Evolutionary conservation across 1,140 invertebrate species (phyloP).

Genomic region (Ceratina japonica): DNA sequence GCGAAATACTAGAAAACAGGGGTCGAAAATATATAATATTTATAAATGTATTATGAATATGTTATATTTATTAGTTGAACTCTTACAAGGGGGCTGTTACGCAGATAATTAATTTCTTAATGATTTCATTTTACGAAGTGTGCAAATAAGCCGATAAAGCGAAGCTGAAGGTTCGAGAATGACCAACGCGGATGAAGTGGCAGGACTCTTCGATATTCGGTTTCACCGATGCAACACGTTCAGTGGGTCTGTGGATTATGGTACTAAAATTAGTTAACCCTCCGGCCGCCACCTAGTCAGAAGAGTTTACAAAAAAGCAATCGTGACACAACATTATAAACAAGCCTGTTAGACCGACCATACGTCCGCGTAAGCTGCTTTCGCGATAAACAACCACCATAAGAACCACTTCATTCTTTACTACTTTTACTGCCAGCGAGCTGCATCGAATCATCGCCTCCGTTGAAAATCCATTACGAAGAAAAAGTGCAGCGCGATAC

Average conservation of each 20-base stretch:
- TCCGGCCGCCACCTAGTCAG: slow-evolving; percentile 16
- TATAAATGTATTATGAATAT: too few relatives aligned
- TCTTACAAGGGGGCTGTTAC: too few relatives aligned
- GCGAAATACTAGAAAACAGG: too few relatives aligned
- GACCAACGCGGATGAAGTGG: background rate
- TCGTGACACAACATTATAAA: slow-evolving; percentile 30
- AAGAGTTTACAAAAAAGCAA: slow-evolving; percentile 40
- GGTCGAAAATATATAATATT: too few relatives aligned
- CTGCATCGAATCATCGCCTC: slow-evolving; percentile 7
- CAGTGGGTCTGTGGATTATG: slow-evolving; percentile 34
- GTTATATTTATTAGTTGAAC: too few relatives aligned
- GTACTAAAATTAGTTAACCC: slow-evolving; percentile 46
- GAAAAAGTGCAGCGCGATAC: background rate
- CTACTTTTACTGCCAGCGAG: slow-evolving; percentile 25
- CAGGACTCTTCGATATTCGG: slow-evolving; percentile 26
- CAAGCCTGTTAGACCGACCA: slow-evolving; percentile 29
- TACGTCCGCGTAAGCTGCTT: slow-evolving; percentile 38
- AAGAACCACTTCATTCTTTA: slow-evolving; percentile 35
- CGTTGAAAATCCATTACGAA: slow-evolving; percentile 24
- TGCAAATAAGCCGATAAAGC: background rate
- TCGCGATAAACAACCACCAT: slow-evolving; percentile 48
- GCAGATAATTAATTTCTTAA: background rate
- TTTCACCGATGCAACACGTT: slow-evolving; percentile 36
- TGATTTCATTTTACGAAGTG: background rate
- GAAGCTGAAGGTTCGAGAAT: background rate